Conservation (phyloP, 2,888 invertebrate species). For the Volucella inanis region DNA sequence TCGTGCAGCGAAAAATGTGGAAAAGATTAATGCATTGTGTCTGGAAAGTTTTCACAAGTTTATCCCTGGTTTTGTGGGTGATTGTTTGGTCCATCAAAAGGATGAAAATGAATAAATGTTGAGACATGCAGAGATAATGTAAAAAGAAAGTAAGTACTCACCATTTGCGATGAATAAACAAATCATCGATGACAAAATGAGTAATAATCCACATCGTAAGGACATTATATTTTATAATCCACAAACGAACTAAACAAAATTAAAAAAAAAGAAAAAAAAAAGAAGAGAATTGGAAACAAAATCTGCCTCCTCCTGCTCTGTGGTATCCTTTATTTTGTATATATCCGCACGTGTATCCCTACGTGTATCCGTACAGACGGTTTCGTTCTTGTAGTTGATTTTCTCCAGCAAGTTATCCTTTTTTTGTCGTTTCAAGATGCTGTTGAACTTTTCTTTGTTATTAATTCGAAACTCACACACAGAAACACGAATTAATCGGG, state of each 20-base stretch:
- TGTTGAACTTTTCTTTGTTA: slow-evolving; percentile 65
- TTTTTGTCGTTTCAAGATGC: slow-evolving; percentile 39
- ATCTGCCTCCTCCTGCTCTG: slow-evolving; percentile 24
- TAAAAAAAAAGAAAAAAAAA: slow-evolving; percentile 17
- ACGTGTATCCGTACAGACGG: no score
- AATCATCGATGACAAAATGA: slow-evolving; percentile 82
- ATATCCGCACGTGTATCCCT: no score
- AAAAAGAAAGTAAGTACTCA: slow-evolving; percentile 76
- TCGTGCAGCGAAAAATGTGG: slow-evolving; percentile 15
- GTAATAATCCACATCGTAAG: slow-evolving; percentile 83
- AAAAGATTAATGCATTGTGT: slow-evolving; percentile 68
- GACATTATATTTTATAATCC: slow-evolving; percentile 79
- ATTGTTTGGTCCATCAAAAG: neutral
- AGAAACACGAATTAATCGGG: slow-evolving; percentile 12
- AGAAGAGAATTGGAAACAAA: slow-evolving; percentile 6
- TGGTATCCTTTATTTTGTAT: slow-evolving; percentile 19
- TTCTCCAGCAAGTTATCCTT: neutral
- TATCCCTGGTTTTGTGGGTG: slow-evolving; percentile 19
- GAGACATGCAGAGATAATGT: neutral
- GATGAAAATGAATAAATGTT: neutral
- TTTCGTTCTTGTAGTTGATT: neutral
- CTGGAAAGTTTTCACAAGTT: slow-evolving; percentile 63
- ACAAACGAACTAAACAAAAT: slow-evolving; percentile 48
- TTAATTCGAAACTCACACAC: slow-evolving; percentile 27
- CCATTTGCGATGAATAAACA: slow-evolving; percentile 83